Conservation (phyloP, 2,888 invertebrate genomes). For the Tricholauxania praeusta region DNA sequence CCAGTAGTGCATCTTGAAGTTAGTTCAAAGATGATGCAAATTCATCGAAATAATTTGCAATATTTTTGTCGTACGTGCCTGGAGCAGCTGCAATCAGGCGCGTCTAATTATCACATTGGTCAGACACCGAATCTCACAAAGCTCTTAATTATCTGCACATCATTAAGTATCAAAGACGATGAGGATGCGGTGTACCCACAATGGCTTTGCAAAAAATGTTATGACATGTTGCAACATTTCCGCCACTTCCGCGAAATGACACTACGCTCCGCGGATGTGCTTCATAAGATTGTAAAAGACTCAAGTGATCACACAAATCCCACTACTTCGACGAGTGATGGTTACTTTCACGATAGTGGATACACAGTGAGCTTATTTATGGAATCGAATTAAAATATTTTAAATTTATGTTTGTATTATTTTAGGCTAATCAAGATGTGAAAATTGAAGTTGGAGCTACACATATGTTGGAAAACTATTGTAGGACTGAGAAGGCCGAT, state of each 20-base stretch:
- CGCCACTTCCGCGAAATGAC: slow-evolving; percentile 21
- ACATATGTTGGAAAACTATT: no score
- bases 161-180: slow-evolving; percentile 4
- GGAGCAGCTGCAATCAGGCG: background rate
- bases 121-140: slow-evolving; percentile 20
- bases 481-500: no score
- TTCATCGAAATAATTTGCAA: slow-evolving; percentile 14
- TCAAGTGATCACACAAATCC: background rate
- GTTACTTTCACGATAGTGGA: no score
- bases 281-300: slow-evolving; percentile 15
- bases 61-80: slow-evolving; percentile 27
- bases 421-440: no score
- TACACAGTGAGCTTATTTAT: no score
- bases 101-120: slow-evolving; percentile 7
- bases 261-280: background rate
- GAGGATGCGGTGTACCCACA: slow-evolving; percentile 14
- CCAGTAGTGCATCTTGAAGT: no score
- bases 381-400: no score
- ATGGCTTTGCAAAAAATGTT: slow-evolving; percentile 10
- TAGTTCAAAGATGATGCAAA: slow-evolving; percentile 1
- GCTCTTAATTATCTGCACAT: slow-evolving; percentile 11
- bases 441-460: slow-evolving; percentile 3
- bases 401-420: no score
- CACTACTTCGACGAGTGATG: no score
- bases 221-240: slow-evolving; percentile 1